phyloP scores from a whole-genome alignment of 1,140 invertebrate genomes.

The Ostrea denselamellosa region DNA sequence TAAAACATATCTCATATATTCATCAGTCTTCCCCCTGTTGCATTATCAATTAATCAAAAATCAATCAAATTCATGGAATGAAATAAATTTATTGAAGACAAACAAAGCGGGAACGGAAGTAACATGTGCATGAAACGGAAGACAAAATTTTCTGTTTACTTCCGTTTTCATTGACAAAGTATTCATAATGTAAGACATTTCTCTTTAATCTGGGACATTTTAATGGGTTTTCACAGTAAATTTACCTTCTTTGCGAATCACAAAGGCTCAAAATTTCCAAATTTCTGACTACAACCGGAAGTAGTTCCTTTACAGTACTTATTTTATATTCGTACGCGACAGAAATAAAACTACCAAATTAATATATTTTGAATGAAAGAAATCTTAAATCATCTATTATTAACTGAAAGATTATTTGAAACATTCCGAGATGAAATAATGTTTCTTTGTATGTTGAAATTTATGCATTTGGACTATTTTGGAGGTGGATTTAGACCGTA shows the following conservation, averaged over 20 bases:
- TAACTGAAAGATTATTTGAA: not conserved
- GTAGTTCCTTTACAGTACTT: not conserved
- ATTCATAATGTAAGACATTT: not conserved
- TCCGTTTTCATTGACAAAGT: slow-evolving; percentile 18
- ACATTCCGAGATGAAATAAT: not conserved
- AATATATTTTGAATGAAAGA: not conserved
- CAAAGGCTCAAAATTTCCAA: slow-evolving; percentile 3
- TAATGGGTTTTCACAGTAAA: not conserved
- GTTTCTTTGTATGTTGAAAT: not conserved
- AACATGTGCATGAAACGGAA: slow-evolving; percentile 44
- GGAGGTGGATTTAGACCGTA: slow-evolving; percentile 39
- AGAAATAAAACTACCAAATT: not conserved
- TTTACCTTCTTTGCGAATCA: not conserved
- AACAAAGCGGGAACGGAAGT: slow-evolving; percentile 40
- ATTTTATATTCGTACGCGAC: not conserved
- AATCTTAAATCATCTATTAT: not conserved
- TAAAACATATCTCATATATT: too few relatives aligned
- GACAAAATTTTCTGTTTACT: slow-evolving; percentile 30
- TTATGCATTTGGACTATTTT: slow-evolving; percentile 6
- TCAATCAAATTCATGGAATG: too few relatives aligned
- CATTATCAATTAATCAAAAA: too few relatives aligned
- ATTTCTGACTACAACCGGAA: not conserved
- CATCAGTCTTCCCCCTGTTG: too few relatives aligned
- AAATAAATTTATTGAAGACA: not conserved
- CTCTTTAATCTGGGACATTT: not conserved